Conservation (phyloP, 2,113 vertebrate species). For the Gambusia affinis region DNA sequence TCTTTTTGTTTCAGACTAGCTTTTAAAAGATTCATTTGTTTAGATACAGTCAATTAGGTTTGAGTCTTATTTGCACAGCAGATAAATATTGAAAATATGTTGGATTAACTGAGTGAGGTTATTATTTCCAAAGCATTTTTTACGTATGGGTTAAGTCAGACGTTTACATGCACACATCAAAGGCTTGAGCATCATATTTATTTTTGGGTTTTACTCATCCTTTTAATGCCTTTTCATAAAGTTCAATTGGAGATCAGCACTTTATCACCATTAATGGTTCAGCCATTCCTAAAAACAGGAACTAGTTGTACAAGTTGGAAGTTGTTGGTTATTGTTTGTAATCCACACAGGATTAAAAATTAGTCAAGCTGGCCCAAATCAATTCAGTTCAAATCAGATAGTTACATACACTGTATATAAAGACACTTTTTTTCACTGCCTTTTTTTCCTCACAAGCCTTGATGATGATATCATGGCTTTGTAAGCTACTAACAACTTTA, state of each 20-base stretch:
- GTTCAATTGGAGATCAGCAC: no score
- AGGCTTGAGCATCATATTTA: background rate
- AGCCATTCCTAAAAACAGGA: no score
- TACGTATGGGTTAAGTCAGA: conserved; percentile 1
- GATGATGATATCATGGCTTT: no score
- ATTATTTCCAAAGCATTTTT: background rate
- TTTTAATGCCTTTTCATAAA: background rate
- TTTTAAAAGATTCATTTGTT: conserved; percentile 7
- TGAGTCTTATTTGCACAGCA: background rate
- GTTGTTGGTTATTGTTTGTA: background rate
- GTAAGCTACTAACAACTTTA: no score
- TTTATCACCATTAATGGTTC: no score
- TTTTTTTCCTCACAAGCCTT: no score
- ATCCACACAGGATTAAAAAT: background rate
- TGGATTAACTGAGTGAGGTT: background rate
- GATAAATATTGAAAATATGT: background rate
- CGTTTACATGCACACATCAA: background rate
- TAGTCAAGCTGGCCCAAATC: background rate
- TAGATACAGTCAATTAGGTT: background rate
- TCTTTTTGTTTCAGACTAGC: conserved; percentile 21
- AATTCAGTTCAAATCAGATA: background rate
- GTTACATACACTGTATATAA: background rate
- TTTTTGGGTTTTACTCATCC: background rate
- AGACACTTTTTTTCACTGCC: no score
- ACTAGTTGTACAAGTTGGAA: background rate